A percentile compares a stretch with the other conserved stretches of the same genome.
phyloP scores from a whole-genome alignment of 2,797 vertebrate genomes.

The Chiloscyllium punctatum region DNA sequence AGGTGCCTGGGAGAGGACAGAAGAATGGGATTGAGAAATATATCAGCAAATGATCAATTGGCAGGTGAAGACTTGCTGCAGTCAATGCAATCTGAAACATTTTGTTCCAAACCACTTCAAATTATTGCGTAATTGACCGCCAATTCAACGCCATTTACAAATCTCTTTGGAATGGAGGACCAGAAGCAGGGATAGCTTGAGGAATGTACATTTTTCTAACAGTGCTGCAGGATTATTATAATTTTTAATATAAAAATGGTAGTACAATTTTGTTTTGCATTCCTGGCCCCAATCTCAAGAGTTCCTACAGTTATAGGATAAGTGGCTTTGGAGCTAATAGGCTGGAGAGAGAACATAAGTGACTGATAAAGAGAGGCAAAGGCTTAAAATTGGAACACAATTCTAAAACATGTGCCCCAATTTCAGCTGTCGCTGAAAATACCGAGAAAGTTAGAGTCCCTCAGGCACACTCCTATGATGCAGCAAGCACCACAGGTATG shows the following conservation, averaged over 20 bases:
- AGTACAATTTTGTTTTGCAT: neutral
- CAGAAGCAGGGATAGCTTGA: neutral
- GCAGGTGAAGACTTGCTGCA: too few relatives aligned
- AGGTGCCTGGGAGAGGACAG: too few relatives aligned
- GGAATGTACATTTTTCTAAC: neutral
- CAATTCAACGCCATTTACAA: neutral
- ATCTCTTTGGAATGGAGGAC: neutral
- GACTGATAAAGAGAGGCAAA: neutral
- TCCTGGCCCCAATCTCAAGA: neutral
- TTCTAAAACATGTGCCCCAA: neutral
- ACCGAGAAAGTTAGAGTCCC: neutral
- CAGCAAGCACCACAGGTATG: neutral
- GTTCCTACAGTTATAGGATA: neutral
- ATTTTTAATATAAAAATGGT: neutral
- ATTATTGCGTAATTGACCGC: neutral
- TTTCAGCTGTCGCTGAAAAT: neutral
- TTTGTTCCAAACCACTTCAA: neutral
- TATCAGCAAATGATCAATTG: too few relatives aligned
- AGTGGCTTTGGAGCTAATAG: neutral
- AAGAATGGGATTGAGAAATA: too few relatives aligned
- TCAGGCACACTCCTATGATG: neutral
- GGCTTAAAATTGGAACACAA: neutral
- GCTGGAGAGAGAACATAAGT: neutral
- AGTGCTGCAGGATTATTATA: neutral
- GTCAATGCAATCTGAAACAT: neutral